Percentiles rank a stretch among this genome's conserved stretches.
phyloP scores from a whole-genome alignment of 2,888 invertebrate genomes.

The Pheosia gnoma region DNA sequence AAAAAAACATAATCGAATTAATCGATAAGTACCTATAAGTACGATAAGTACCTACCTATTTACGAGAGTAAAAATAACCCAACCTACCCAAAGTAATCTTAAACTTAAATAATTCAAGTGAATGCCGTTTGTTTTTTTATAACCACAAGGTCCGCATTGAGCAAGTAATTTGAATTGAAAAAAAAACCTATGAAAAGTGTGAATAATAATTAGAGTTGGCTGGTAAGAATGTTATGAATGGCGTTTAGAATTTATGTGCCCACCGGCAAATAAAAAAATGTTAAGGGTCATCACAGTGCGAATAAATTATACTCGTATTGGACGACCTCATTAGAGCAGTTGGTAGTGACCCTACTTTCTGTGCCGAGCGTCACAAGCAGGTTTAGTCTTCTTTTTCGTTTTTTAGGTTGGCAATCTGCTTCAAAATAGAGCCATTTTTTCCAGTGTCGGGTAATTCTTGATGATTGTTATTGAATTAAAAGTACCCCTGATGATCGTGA shows the following conservation, averaged over 20 bases:
- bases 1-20: background rate
- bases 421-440: too few relatives aligned
- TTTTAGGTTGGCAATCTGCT: too few relatives aligned
- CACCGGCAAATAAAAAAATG: background rate
- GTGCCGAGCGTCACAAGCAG: too few relatives aligned
- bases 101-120: conserved; percentile 11
- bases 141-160: background rate
- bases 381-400: too few relatives aligned
- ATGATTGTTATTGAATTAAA: too few relatives aligned
- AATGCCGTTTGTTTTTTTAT: conserved; percentile 9
- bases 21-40: conserved; percentile 19
- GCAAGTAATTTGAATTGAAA: background rate
- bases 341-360: too few relatives aligned
- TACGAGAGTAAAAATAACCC: conserved; percentile 11
- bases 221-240: background rate
- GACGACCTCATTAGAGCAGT: too few relatives aligned
- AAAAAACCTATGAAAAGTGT: background rate
- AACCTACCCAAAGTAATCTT: background rate
- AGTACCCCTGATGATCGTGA: too few relatives aligned
- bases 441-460: too few relatives aligned
- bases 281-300: background rate
- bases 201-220: background rate
- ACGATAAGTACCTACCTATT: background rate
- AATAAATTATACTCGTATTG: too few relatives aligned
- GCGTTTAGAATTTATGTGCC: background rate